Base-by-base conservation (phyloP, 2,113 vertebrate species). In the Callionymus lyra region DNA sequence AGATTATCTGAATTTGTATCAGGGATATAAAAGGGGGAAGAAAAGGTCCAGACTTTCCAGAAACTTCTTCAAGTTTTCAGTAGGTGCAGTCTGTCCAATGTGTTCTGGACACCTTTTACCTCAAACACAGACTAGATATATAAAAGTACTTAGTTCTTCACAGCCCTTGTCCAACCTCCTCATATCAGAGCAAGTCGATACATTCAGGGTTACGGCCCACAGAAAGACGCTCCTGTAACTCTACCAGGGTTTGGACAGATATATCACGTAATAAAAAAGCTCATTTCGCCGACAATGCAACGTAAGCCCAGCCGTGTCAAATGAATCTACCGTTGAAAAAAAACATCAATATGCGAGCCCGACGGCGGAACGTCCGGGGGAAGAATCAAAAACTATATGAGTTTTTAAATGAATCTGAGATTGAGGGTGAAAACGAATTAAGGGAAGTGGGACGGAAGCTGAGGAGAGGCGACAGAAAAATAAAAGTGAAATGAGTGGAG, bases 181-280 rank as follows among this genome's bases (percentile, higher is more conserved):
- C n/a, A n/a, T n/a, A n/a, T n/a, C n/a, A n/a, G n/a, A n/a, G n/a
- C n/a, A n/a, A n/a, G n/a, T n/a, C n/a, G n/a, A n/a, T n/a, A n/a
- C n/a, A n/a, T n/a, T n/a, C n/a, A n/a, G n/a, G n/a, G n/a, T n/a
- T n/a, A n/a, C n/a, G n/a, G n/a, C n/a, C n/a, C n/a, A n/a, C 21
- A 27, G 21, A 27, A 4, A 27, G 21, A 27, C 21, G 8, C n/a
- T n/a, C 4, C 21, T 5, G 21, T 5, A 8, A 8, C 47, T 34
- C 66, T 59, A 64, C 62, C 41, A 17, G 53, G 47, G 59, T 58
- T 71, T 37, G n/a, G 34, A 52, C 53, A 64, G 65, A 69, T 74
- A 52, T 64, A 62, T 74, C 59, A 55, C 56, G 43, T 50, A 51
- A 72, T 74, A 5, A 65, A 65, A 56, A 62, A 59, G 41, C 44